A percentile compares a stretch with the other conserved stretches of the same genome.
Conservation (phyloP, 2,888 invertebrate genomes). For the Cynaeus angustus region DNA sequence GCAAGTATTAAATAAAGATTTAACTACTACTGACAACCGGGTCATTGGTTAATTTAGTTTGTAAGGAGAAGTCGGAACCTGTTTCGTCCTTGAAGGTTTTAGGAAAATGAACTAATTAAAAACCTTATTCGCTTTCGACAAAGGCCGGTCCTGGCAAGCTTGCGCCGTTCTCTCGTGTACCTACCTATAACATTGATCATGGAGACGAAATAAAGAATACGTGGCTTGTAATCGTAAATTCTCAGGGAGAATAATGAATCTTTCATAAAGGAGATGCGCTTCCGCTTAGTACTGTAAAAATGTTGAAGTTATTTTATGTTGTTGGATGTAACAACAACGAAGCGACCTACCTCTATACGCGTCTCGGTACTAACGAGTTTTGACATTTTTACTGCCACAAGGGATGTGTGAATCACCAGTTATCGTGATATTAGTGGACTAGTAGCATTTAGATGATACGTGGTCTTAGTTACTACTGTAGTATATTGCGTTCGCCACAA, state of each 20-base stretch:
- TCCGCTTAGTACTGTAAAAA: slow-evolving; percentile 53
- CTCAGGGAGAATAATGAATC: slow-evolving; percentile 55
- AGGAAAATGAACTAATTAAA: too few species aligned
- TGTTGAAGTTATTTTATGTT: slow-evolving; percentile 54
- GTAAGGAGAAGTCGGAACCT: too few species aligned
- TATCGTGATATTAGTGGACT: slow-evolving; percentile 51
- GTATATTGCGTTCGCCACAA: slow-evolving; percentile 47
- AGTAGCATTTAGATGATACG: slow-evolving; percentile 47
- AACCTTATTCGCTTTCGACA: too few species aligned
- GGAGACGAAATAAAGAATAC: slow-evolving; percentile 7
- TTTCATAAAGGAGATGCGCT: slow-evolving; percentile 53
- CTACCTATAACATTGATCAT: slow-evolving; percentile 11
- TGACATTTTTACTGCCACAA: slow-evolving; percentile 57
- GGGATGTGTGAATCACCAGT: slow-evolving; percentile 58
- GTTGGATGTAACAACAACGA: slow-evolving; percentile 21
- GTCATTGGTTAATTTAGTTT: too few species aligned
- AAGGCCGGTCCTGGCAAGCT: too few species aligned
- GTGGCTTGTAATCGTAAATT: slow-evolving; percentile 48
- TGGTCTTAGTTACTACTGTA: slow-evolving; percentile 50
- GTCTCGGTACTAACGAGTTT: slow-evolving; percentile 46
- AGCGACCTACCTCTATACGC: slow-evolving; percentile 45
- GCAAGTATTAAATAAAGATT: too few species aligned
- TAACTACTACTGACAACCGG: too few species aligned
- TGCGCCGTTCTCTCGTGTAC: too few species aligned
- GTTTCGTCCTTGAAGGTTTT: too few species aligned